These are phyloP conservation scores for Hiodon alosoides DNA, from an alignment of 2,113 vertebrate genomes.

Conservation along the genomic window DNA sequence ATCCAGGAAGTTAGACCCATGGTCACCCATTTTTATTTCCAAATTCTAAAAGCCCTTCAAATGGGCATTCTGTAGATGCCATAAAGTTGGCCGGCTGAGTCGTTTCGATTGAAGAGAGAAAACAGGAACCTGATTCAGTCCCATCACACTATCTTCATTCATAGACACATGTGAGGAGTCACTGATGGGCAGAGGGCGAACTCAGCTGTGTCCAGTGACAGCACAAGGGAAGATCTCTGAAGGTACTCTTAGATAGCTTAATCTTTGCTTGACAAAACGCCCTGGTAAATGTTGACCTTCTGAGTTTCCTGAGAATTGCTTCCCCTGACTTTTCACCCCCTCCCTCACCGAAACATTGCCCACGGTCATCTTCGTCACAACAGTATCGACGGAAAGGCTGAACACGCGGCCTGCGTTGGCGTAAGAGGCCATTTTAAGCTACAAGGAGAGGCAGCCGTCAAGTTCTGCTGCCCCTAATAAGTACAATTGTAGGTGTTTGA, in stretches of 20 bases:
- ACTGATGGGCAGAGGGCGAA: constrained; percentile 46
- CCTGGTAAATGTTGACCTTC: neutral
- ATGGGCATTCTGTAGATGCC: constrained; percentile 24
- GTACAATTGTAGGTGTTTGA: constrained; percentile 1
- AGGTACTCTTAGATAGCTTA: neutral
- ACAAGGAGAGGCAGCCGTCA: neutral
- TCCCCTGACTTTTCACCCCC: constrained; percentile 17
- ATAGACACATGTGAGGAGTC: constrained; percentile 42
- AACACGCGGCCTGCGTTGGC: no score
- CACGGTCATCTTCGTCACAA: neutral
- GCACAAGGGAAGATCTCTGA: neutral
- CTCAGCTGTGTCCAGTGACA: constrained; percentile 9
- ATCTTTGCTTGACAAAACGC: neutral
- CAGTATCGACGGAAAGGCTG: no score
- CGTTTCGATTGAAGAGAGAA: constrained; percentile 45
- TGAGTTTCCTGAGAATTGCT: neutral
- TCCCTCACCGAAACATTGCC: constrained; percentile 22
- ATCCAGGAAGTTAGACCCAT: neutral
- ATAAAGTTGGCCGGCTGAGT: constrained; percentile 34
- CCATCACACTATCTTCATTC: constrained; percentile 47
- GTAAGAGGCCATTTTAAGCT: no score
- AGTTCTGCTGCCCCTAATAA: neutral
- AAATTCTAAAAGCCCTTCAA: constrained; percentile 26
- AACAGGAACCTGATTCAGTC: constrained; percentile 54
- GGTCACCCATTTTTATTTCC: constrained; percentile 40